These are phyloP conservation scores for Pteronura brasiliensis DNA, from an alignment of 2,113 vertebrate genomes.

Conservation along the genomic window DNA sequence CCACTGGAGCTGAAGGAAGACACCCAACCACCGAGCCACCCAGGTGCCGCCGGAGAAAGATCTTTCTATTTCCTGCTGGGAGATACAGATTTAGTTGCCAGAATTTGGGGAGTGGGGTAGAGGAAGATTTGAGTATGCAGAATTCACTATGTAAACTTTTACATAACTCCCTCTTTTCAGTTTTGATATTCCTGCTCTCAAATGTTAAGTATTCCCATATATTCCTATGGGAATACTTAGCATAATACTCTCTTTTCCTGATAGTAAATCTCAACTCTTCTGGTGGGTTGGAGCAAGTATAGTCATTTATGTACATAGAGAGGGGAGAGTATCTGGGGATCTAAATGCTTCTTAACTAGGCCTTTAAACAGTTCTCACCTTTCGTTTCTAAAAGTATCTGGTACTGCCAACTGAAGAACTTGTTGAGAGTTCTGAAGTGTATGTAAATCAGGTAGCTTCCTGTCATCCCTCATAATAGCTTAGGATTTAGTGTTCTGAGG, in stretches of 20 bases:
- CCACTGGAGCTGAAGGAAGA: too few species aligned
- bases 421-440: background rate
- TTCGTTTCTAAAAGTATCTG: background rate
- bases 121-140: background rate
- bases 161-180: background rate
- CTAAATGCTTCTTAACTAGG: background rate
- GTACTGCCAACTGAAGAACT: background rate
- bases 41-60: background rate
- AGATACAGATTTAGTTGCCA: background rate
- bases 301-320: background rate
- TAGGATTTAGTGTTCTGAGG: background rate
- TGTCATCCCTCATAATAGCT: background rate
- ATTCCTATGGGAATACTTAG: background rate
- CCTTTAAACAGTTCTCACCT: background rate
- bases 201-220: background rate
- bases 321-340: background rate
- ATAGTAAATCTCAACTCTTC: background rate
- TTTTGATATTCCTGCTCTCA: background rate
- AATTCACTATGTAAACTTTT: background rate
- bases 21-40: too few species aligned
- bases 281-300: background rate
- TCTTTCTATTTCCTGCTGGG: background rate
- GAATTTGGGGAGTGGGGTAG: background rate
- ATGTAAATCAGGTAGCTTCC: background rate
- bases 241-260: background rate